phyloP scores from a whole-genome alignment of 2,113 vertebrate genomes.

The Spilogale gracilis region DNA sequence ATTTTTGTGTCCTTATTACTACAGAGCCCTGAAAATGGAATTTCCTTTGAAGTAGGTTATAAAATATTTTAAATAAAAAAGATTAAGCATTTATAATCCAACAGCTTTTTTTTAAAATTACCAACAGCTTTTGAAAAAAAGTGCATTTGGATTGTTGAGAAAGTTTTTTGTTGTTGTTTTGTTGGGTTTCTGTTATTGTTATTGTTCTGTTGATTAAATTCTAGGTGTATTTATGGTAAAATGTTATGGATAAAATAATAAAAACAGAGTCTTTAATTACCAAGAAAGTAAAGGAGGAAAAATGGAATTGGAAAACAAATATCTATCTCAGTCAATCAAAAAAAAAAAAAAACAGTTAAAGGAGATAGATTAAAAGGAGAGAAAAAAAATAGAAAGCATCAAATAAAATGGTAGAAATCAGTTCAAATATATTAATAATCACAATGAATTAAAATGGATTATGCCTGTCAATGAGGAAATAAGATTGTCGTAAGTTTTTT shows the following conservation, averaged over 20 bases:
- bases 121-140: neutral
- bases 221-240: neutral
- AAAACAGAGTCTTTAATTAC: neutral
- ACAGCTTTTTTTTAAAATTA: neutral
- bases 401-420: neutral
- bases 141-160: neutral
- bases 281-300: neutral
- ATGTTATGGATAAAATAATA: neutral
- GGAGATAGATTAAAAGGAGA: neutral
- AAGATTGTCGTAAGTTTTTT: neutral
- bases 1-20: neutral
- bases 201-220: neutral
- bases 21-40: neutral
- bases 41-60: neutral
- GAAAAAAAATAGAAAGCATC: neutral
- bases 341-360: neutral
- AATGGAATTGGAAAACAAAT: neutral
- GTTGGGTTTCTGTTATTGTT: neutral
- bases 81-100: neutral
- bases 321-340: neutral
- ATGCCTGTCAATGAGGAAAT: neutral
- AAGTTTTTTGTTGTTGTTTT: neutral
- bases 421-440: neutral
- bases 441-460: neutral
- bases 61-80: neutral